Percentiles rank a stretch among this genome's conserved stretches.
These are phyloP conservation scores for Lasioglossum villosulum DNA, from an alignment of 2,888 invertebrate genomes.

Conservation along the genomic window DNA sequence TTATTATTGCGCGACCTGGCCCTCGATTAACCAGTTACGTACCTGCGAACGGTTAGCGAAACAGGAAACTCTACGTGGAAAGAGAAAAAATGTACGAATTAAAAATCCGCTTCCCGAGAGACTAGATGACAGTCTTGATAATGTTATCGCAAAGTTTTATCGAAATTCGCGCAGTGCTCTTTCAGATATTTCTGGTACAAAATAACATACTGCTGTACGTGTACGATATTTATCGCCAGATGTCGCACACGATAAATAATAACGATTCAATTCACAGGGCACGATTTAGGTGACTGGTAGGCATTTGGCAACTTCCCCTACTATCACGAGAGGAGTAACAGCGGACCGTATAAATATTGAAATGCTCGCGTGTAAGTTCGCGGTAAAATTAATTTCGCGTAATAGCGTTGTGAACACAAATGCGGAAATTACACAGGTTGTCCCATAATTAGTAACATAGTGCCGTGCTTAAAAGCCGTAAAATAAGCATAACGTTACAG, in stretches of 20 bases:
- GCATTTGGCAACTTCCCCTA: conserved; percentile 1
- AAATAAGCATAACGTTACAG: neutral
- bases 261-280: neutral
- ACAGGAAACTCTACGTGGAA: neutral
- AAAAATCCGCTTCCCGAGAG: too few relatives aligned
- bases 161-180: neutral
- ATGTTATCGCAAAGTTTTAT: neutral
- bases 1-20: neutral
- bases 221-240: neutral
- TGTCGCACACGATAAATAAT: neutral
- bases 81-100: too few relatives aligned
- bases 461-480: neutral
- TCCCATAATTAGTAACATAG: neutral
- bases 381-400: neutral
- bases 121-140: too few relatives aligned
- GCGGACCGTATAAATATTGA: neutral
- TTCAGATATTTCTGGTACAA: neutral
- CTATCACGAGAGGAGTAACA: neutral
- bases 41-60: neutral
- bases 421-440: neutral
- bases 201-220: neutral
- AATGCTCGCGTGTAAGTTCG: neutral
- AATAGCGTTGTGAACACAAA: neutral
- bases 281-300: neutral
- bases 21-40: neutral